Conservation (phyloP, 2,113 vertebrate genomes). For the Peromyscus polionotus region DNA sequence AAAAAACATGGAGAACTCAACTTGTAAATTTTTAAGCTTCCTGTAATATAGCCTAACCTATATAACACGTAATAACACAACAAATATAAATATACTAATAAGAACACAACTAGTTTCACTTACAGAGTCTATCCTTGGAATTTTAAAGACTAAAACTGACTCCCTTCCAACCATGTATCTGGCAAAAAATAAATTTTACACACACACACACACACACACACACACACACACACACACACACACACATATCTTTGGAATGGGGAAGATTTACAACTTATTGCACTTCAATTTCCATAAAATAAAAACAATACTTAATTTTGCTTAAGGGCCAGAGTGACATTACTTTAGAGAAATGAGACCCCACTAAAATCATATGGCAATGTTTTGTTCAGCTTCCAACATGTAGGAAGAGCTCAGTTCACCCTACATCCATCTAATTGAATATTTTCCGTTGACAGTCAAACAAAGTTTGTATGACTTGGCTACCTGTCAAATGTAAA, state of each 20-base stretch:
- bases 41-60: not conserved
- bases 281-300: constrained; percentile 50
- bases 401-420: constrained; percentile 71
- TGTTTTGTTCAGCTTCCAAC: constrained; percentile 61
- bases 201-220: too few species aligned
- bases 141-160: constrained; percentile 62
- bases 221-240: too few species aligned
- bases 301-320: constrained; percentile 64
- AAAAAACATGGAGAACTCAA: not conserved
- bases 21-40: not conserved
- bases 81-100: not conserved
- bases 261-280: constrained; percentile 33
- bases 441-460: constrained; percentile 81
- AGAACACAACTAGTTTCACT: constrained; percentile 59
- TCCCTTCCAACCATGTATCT: constrained; percentile 55
- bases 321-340: constrained; percentile 42
- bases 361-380: constrained; percentile 29
- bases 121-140: constrained; percentile 24
- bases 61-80: not conserved
- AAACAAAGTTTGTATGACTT: constrained; percentile 76
- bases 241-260: not conserved
- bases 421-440: constrained; percentile 73
- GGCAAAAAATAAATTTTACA: not conserved
- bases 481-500: constrained; percentile 74
- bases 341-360: constrained; percentile 72